Percentiles rank a stretch among this genome's conserved stretches.
These are phyloP conservation scores for Trematocara marginatum DNA, from an alignment of 2,113 vertebrate genomes.

Conservation along the genomic window DNA sequence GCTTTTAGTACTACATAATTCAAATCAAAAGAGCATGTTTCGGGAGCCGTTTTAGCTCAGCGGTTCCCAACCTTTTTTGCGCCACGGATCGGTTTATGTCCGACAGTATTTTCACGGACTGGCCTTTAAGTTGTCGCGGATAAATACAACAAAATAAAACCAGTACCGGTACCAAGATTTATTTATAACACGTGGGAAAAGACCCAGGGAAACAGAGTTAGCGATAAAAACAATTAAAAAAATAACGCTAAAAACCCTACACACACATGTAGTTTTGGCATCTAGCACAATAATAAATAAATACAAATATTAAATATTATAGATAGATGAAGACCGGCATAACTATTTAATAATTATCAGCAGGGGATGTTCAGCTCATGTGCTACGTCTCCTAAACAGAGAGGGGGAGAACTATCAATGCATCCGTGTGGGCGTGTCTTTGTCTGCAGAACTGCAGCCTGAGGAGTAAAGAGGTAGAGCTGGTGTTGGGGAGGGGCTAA, in stretches of 20 bases:
- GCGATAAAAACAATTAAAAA: fast-evolving
- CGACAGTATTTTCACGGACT: not conserved
- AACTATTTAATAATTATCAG: fast-evolving
- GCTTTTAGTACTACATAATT: not conserved
- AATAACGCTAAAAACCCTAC: fast-evolving
- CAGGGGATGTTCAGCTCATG: not conserved
- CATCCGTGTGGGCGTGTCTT: conserved; percentile 40
- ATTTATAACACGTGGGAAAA: fast-evolving
- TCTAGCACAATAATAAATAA: not conserved
- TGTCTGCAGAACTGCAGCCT: conserved; percentile 51
- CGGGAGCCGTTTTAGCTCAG: not conserved
- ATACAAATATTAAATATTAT: not conserved
- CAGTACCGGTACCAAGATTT: fast-evolving
- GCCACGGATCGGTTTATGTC: fast-evolving
- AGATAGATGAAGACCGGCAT: not conserved
- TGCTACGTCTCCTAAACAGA: not conserved
- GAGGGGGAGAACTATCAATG: not conserved
- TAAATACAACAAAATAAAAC: not conserved
- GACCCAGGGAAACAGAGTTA: fast-evolving
- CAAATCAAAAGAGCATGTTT: not conserved
- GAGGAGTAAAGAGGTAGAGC: not conserved
- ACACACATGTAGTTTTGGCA: not conserved
- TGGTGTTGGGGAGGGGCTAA: conserved; percentile 19
- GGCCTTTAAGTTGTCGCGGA: fast-evolving
- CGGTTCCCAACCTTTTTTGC: not conserved